Base-by-base conservation (phyloP, 1,140 invertebrate species). In the Rhyzopertha dominica region DNA sequence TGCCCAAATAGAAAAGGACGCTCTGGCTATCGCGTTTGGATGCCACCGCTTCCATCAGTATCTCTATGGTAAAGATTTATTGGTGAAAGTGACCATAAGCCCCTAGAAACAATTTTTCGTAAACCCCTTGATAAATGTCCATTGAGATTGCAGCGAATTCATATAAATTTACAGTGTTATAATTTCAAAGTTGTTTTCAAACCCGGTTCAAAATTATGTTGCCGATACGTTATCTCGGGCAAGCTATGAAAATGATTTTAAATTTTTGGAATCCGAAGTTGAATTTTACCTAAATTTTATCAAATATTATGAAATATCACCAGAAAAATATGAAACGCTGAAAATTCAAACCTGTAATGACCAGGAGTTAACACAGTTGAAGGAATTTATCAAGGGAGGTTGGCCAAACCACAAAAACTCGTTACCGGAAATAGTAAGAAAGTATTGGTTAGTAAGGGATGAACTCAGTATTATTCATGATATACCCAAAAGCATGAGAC, bases 1-100 rank as follows among this genome's bases (percentile, higher is more conserved):
- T 39, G 56, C 65, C 2, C 66, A 68, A 45, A 69, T 71, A 25
- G 70, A 73, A 44, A 72, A 72, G 49, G 61, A 68, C 43, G 25
- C 56, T 12, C 31, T 61, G 7, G 55, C 54, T 12, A 53, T 66
- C 10, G 14, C 46, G 12, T 61, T 48, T 51, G 58, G 43, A 20
- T 49, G 49, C 12, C 43, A 47, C 28, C 56, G 47, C 49, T 65
- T 66, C 53, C 47, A 62, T 46, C 49, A 65, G 17, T 68, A 53
- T 51, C 34, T 64, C 14, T 62, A 53, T 48, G 64, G 65, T 13
- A 47, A 50, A 39, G 35, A 46, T 24, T 62, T 19, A 51, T 17
- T 8, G 39, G 59, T 5, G 29, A 58, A 28, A 60, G 48, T 14
- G 59, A 65, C 44, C 62, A 66, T 35, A 54, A 53, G 44, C 57